Evolutionary conservation across 2,113 vertebrate species (phyloP).

Genomic region (Silurus glanis): DNA sequence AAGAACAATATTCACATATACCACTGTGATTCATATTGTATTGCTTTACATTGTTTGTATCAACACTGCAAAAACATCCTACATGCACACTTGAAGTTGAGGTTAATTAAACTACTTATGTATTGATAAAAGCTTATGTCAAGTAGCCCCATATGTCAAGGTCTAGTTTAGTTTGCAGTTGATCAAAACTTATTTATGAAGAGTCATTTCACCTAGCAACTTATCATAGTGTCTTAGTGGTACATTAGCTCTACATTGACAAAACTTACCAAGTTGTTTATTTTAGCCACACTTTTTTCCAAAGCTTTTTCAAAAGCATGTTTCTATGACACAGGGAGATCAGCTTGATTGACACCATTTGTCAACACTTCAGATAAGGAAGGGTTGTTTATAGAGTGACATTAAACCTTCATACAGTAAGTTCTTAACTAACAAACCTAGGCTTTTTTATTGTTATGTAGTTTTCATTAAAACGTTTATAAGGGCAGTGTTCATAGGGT

Average conservation of each 20-base stretch:
- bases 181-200: not conserved
- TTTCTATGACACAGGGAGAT: not conserved
- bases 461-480: not conserved
- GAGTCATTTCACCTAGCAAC: not conserved
- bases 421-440: not conserved
- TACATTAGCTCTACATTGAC: not conserved
- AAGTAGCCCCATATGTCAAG: not conserved
- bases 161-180: not conserved
- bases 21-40: not conserved
- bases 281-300: not conserved
- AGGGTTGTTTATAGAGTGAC: not conserved
- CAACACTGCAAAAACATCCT: not conserved
- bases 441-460: not conserved
- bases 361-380: not conserved
- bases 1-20: not conserved
- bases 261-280: not conserved
- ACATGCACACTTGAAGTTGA: not conserved
- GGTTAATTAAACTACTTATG: not conserved
- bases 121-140: not conserved
- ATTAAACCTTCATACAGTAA: not conserved
- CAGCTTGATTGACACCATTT: not conserved
- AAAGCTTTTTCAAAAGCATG: too few species aligned
- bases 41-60: not conserved
- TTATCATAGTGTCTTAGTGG: not conserved
- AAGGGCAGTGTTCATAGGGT: not conserved